Evolutionary conservation across 2,113 vertebrate species (phyloP).

Genomic region (Dissostichus mawsoni): DNA sequence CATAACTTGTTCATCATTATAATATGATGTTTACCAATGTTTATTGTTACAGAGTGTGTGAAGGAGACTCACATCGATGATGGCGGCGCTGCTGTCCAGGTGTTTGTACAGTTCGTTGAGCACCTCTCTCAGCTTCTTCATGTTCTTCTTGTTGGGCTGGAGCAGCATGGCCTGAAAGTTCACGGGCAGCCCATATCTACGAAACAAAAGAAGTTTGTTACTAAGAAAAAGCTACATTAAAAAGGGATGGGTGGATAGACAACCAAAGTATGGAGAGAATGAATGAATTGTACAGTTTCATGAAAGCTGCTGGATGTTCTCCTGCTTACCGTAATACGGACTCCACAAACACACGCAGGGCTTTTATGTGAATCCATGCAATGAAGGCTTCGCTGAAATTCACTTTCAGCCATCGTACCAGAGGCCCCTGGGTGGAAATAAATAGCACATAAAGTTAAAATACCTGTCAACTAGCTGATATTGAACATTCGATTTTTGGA

Average conservation of each 20-base stretch:
- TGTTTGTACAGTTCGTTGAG: conserved; percentile 95
- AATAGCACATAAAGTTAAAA: not conserved
- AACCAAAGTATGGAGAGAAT: not conserved
- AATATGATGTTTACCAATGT: too few relatives aligned
- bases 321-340: conserved; percentile 92
- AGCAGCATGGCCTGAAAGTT: conserved; percentile 99
- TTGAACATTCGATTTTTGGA: not conserved
- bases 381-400: conserved; percentile 99
- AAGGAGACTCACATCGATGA: conserved; percentile 92
- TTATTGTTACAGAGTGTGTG: too few relatives aligned
- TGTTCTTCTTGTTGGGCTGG: conserved; percentile 95
- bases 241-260: not conserved
- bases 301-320: not conserved
- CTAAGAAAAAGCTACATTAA: not conserved
- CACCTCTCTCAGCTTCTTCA: conserved; percentile 96
- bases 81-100: conserved; percentile 95
- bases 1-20: too few relatives aligned
- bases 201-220: not conserved
- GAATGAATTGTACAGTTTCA: not conserved
- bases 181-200: conserved; percentile 95
- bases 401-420: conserved; percentile 99
- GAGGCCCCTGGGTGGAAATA: conserved; percentile 88
- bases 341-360: conserved; percentile 96
- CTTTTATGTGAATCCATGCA: conserved; percentile 99
- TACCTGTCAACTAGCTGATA: not conserved